Evolutionary conservation across 35 echinoderm and acorn worm species (phyloP), one percentile per base, ranked within the genome.

Genomic region (Heliocidaris tuberculata): DNA sequence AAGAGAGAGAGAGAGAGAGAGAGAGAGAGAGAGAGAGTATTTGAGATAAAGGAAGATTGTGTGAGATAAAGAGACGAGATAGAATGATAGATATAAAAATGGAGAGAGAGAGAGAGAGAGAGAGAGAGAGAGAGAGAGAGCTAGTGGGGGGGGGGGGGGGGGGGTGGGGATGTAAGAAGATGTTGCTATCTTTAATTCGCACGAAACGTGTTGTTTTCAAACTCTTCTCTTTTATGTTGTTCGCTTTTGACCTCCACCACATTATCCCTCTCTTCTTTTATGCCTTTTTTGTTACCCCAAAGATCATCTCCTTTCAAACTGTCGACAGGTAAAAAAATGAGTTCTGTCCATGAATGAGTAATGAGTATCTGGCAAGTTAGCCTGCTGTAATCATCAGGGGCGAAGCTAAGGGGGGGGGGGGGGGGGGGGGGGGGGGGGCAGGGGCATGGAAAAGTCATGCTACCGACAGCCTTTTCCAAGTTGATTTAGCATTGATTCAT

Each of bases 231-330:
- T 78, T 78, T 78, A 78, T 27, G 21, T 78, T 78, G 2, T 78
- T 78, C 65, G 65, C 65, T 78, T 78, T 78, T 78, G 65, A 78
- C 65, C 65, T 78, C 65, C 52, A 56, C 52, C 52, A 56, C 52
- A 56, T 13, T 56, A 56, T 78, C 65, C 65, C 7, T 27, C 65
- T 19, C 65, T 17, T 19, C 65, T 78, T 7, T 56, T 13, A 42
- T 56, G 8, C 65, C 65, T 78, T 7, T 56, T 10, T 56, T 56
- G 52, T 56, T 56, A 56, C 52, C 65, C 65, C 27, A 6, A n/a
- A 78, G 65, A 21, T 78, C 65, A 78, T 78, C 65, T n/a, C 65
- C 27, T 27, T 78, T 78, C 65, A n/a, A n/a, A 6, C 7, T n/a
- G 65, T 21, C 21, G 27, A 7, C 65, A n/a, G 65, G 65, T 78